These are phyloP conservation scores for Strix uralensis DNA, from an alignment of 2,113 vertebrate species.

Conservation along the genomic window DNA sequence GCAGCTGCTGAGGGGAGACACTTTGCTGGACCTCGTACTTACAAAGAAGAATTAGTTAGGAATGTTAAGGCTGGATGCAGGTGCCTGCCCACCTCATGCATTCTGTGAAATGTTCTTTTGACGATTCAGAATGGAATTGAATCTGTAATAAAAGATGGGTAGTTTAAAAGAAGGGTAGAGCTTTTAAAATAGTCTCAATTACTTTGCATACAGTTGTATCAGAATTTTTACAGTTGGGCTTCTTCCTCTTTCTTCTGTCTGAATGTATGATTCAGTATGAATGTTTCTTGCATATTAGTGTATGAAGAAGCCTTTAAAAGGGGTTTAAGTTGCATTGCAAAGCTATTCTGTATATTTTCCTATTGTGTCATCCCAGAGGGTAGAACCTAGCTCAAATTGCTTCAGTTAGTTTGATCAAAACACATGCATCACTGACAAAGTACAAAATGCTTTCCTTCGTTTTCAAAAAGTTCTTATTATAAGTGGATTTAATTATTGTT, in stretches of 20 bases:
- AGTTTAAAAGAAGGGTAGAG: neutral
- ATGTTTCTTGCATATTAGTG: neutral
- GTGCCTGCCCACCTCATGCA: neutral
- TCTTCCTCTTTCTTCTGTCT: neutral
- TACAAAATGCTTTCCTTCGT: neutral
- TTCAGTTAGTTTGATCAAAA: neutral
- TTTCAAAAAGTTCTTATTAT: neutral
- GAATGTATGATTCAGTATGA: neutral
- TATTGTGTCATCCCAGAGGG: neutral
- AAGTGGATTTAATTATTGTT: neutral
- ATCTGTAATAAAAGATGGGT: neutral
- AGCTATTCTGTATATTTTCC: neutral
- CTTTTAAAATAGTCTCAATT: rapidly evolving
- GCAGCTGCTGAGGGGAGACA: neutral
- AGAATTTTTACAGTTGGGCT: neutral
- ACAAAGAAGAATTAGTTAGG: neutral
- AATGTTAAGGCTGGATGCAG: neutral
- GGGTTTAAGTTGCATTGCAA: neutral
- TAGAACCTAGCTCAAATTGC: neutral
- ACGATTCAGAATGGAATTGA: neutral
- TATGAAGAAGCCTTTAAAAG: neutral
- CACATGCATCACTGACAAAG: neutral
- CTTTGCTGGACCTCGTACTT: neutral
- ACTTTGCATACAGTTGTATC: neutral
- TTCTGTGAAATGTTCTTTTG: neutral